These are phyloP conservation scores for Tanytarsus gracilentus DNA, from an alignment of 2,888 invertebrate species.

Conservation along the genomic window DNA sequence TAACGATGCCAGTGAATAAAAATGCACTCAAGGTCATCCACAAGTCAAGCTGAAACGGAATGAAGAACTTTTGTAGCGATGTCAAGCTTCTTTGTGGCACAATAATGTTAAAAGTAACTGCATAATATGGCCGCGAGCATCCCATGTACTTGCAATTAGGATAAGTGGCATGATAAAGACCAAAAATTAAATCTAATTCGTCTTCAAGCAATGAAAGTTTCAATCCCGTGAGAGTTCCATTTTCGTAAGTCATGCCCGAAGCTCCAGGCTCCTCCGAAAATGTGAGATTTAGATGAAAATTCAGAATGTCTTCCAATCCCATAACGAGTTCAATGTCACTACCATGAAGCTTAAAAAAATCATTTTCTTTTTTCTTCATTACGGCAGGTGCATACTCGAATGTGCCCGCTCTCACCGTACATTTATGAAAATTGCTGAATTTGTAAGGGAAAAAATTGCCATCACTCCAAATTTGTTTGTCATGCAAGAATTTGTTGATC, in stretches of 20 bases:
- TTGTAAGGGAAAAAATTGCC: background rate
- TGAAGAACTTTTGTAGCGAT: background rate
- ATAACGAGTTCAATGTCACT: background rate
- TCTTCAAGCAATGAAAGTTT: background rate
- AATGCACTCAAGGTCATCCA: background rate
- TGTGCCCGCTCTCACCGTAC: background rate
- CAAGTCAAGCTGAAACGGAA: background rate
- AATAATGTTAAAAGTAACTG: background rate
- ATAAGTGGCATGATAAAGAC: background rate
- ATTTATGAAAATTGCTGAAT: background rate
- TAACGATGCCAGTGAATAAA: background rate
- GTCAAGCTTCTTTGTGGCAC: background rate
- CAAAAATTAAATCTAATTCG: background rate
- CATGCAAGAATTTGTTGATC: background rate
- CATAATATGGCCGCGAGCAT: background rate
- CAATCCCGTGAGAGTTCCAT: background rate
- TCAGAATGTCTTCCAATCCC: background rate
- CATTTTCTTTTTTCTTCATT: background rate
- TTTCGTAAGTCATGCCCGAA: background rate
- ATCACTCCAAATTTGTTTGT: background rate
- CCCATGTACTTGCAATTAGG: background rate
- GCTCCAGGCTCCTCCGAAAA: background rate
- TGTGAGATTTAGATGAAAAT: background rate
- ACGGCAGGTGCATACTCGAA: background rate
- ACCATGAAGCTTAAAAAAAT: background rate